Base-by-base conservation (phyloP, 2,888 invertebrate genomes). In the Salticus scenicus region DNA sequence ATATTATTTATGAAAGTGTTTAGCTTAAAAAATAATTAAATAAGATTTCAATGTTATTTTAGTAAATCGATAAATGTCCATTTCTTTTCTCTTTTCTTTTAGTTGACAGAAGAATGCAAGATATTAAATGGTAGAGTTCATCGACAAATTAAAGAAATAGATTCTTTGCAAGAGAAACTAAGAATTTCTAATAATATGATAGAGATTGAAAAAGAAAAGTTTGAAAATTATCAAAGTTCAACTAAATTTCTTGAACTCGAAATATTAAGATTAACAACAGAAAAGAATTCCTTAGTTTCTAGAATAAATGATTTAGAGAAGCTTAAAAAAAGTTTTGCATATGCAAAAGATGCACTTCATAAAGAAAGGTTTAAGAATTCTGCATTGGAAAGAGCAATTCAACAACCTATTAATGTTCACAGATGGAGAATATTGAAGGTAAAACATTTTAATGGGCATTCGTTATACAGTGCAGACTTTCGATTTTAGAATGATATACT, bases 291-390 rank as follows among this genome's bases (percentile, higher is more conserved):
- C 7, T 63, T 84, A 24, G 69, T 74, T 47, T 74, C 69, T 5
- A 84, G 78, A 74, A 69, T 84, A 5, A 78, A 74, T 78, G 84
- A 84, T 33, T 78, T 84, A 27, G 47, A 84, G n/a, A 84, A 78
- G 42, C 31, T 84, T 10, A 84, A 73, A 30, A 47, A 78, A 37
- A 74, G 63, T 47, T 84, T 84, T 31, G 63, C 64, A 0, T 64
- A 78, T 47, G 78, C 78, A 1, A 77, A 85, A 73, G 42, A 85
- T 37, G 85, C 79, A 41, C 71, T 85, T n/a, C 57, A 72, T 8
- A 74, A 80, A 28, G 85, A 85, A 79, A 42, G 85, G 10, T 66
- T 69, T 24, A 85, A 80, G 37, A 77, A 77, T 51, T 70, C 71
- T 42, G 85, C 85, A 1, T 71, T 85, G 28, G 85, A 85, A 57